Evolutionary conservation across 1,140 invertebrate species (phyloP).

Genomic region (Aricia agestis): DNA sequence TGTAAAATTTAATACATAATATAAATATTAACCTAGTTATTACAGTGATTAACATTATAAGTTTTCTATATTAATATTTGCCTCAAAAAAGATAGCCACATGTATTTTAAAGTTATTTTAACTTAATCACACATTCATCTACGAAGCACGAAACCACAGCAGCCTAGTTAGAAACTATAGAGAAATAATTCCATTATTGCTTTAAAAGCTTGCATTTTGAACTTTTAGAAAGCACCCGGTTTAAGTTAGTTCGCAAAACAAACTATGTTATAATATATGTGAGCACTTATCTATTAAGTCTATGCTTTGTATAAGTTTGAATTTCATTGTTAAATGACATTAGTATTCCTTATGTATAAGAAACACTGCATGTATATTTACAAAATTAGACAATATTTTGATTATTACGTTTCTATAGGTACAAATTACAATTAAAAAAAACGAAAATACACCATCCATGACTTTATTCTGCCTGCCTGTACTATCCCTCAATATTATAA

Average conservation of each 20-base stretch:
- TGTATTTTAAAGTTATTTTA: neutral
- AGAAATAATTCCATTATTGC: constrained; percentile 3
- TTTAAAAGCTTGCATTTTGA: neutral
- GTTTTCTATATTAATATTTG: no score
- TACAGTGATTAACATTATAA: no score
- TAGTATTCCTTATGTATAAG: neutral
- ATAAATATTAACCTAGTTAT: no score
- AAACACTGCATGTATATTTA: no score
- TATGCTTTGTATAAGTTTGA: neutral
- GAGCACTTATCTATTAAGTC: neutral
- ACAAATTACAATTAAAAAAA: no score
- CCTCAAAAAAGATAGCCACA: neutral
- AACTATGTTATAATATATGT: neutral
- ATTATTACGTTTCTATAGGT: no score
- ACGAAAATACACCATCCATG: no score
- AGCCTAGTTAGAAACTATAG: neutral
- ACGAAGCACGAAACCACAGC: neutral
- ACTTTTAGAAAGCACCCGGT: neutral
- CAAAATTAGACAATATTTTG: no score
- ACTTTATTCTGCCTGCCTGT: no score
- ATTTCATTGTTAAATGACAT: neutral
- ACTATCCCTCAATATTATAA: no score
- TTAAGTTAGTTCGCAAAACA: neutral
- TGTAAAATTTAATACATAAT: no score
- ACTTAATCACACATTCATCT: neutral